Evolutionary conservation across 1,140 invertebrate genomes (phyloP), one percentile per base, ranked within the genome.

Genomic region (Plodia interpunctella): DNA sequence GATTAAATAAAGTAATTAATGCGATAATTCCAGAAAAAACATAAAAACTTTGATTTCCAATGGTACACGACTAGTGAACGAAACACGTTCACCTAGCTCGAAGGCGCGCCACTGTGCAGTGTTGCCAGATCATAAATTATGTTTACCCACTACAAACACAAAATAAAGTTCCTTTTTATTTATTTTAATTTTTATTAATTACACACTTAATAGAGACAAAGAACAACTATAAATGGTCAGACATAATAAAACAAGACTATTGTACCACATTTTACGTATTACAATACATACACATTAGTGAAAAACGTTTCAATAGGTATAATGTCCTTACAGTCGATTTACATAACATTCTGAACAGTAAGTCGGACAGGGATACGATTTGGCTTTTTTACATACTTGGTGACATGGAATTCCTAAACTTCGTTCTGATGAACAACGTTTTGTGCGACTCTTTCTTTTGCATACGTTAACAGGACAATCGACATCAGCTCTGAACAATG

Each of bases 41-140:
- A 82, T 74, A 58, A 60, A 86, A 86, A 86, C 78, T 87, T 83
- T 76, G 60, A 80, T 77, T 76, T 77, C 63, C 58, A 80, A 72
- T 78, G 73, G 80, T 68, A 80, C 71, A 75, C 76, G 65, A 70
- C 62, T 32, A 32, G 30, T 32, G 60, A 64, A 73, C 70, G 72
- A 20, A 59, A 76, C 63, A 74, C 71, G 52, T 65, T 56, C 66
- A 64, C 72, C 66, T 69, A 60, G 65, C 57, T 68, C 68, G 72
- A 80, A 83, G 75, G 80, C 78, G 77, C 78, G 78, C 78, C 70
- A 84, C 76, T 84, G 63, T 55, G 54, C 68, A 57, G 75, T 77
- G 83, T 82, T 86, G 78, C 83, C 81, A 84, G 60, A 60, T 25
- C n/a, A 25, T 25, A 25, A 25, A 25, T 25, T 25, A n/a, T n/a